Evolutionary conservation across 2,113 vertebrate species (phyloP), one percentile per base, ranked within the genome.

Genomic region (Mesoclemmys tuberculata): DNA sequence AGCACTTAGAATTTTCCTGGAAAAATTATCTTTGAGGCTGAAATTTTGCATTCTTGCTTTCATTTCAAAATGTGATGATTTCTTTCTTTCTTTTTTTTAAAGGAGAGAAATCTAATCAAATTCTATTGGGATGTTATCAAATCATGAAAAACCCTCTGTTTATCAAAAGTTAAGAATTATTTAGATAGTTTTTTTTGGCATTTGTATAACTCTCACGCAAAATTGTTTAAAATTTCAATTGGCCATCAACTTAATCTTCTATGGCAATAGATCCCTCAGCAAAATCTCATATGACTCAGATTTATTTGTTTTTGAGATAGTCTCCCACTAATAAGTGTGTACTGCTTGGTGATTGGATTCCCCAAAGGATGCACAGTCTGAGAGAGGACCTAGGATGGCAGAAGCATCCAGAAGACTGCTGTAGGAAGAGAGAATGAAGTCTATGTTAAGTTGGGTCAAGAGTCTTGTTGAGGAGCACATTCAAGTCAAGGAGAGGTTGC

Each of bases 1-100:
- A 44, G 55, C 48, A 84, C 82, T 86, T 84, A 84, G 49, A 68
- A 24, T 87, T 91, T 87, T 86, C 77, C 82, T 52, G 81, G 12
- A 77, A 93, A 92, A 80, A 26, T 35, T 54, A 89, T 61, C 16
- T 55, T 89, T 90, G 31, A 16, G 80, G 51, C 87, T 12, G 80
- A 95, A 80, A 87, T 82, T 85, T 80, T 55, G 80, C 64, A 77
- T 68, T 49, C 83, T 92, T 94, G 29, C 92, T 55, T 93, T 89
- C 4, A 80, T 93, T 41, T n/a, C 8, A 38, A 90, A 84, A 84
- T 51, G 54, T 84, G 35, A 49, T 1, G 5, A 82, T 56, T 93
- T 95, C 48, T 81, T 35, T 74, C 14, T 16, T 46, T 41, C 55
- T 24, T 71, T 44, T 71, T 44, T 29, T 74, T 56, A 38, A 41